These are phyloP conservation scores for Limonius californicus DNA, from an alignment of 1,140 invertebrate species.

Conservation along the genomic window DNA sequence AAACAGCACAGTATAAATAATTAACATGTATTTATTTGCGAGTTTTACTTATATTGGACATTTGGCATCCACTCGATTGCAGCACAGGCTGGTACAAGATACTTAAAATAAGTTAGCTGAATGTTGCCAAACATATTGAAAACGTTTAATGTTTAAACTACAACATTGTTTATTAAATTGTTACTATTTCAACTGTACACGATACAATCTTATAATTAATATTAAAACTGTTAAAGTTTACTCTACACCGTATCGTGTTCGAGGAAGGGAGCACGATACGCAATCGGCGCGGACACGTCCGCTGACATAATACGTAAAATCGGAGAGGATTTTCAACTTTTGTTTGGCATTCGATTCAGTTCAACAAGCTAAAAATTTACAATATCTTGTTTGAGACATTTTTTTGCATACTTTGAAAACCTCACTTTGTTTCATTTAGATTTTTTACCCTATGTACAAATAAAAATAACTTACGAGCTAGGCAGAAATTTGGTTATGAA, in stretches of 20 bases:
- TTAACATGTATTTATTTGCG: constrained; percentile 47
- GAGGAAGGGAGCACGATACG: too few relatives aligned
- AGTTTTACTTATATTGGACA: constrained; percentile 41
- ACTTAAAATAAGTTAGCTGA: constrained; percentile 12
- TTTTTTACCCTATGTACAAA: constrained; percentile 19
- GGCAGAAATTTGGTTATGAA: constrained; percentile 21
- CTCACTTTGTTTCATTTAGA: constrained; percentile 17
- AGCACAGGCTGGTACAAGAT: constrained; percentile 29
- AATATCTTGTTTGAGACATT: constrained; percentile 21
- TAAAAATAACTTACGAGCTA: constrained; percentile 28
- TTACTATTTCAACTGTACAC: constrained; percentile 9
- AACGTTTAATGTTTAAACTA: neutral
- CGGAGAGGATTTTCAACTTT: constrained; percentile 5
- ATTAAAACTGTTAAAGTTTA: constrained; percentile 13
- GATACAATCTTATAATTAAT: constrained; percentile 8
- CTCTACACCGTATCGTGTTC: neutral
- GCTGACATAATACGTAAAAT: constrained; percentile 1
- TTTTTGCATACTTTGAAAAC: constrained; percentile 9
- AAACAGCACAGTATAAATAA: constrained; percentile 48
- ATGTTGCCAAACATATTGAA: constrained; percentile 15
- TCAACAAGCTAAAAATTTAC: constrained; percentile 13
- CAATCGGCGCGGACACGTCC: neutral
- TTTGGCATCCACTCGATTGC: constrained; percentile 43
- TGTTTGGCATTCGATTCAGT: constrained; percentile 9
- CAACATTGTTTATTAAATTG: constrained; percentile 14